Conservation (phyloP, 2,797 vertebrate species). For the Pantherophis alleghaniensis region DNA sequence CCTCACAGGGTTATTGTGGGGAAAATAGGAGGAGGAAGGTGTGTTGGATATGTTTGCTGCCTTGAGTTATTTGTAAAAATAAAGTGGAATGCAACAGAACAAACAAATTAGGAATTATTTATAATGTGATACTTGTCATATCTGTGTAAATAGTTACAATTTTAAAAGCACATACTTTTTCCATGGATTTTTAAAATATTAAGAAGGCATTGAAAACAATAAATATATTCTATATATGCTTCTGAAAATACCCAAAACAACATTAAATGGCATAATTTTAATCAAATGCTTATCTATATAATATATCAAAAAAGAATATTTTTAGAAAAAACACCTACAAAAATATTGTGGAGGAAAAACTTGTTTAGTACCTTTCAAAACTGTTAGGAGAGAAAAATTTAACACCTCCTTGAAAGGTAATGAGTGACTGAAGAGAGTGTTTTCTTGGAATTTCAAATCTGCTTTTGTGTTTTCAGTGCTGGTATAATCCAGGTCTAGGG, state of each 20-base stretch:
- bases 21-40: too few relatives aligned
- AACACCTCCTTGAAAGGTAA: not conserved
- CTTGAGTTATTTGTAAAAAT: too few relatives aligned
- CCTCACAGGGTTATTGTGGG: too few relatives aligned
- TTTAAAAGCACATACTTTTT: not conserved
- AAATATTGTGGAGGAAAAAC: not conserved
- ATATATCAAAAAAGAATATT: not conserved
- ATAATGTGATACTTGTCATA: not conserved
- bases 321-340: not conserved
- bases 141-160: not conserved
- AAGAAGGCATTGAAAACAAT: not conserved
- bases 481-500: not conserved
- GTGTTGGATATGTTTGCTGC: too few relatives aligned
- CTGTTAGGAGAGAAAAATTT: not conserved
- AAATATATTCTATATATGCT: not conserved
- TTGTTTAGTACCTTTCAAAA: not conserved
- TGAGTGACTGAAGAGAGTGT: not conserved
- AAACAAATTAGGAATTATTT: not conserved
- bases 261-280: not conserved
- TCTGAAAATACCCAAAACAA: not conserved
- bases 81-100: too few relatives aligned
- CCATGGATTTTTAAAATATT: not conserved
- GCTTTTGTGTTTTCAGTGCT: not conserved
- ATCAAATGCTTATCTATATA: not conserved
- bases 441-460: not conserved